Base-by-base conservation (phyloP, 1,140 invertebrate species). In the Rhopalosiphum maidis region DNA sequence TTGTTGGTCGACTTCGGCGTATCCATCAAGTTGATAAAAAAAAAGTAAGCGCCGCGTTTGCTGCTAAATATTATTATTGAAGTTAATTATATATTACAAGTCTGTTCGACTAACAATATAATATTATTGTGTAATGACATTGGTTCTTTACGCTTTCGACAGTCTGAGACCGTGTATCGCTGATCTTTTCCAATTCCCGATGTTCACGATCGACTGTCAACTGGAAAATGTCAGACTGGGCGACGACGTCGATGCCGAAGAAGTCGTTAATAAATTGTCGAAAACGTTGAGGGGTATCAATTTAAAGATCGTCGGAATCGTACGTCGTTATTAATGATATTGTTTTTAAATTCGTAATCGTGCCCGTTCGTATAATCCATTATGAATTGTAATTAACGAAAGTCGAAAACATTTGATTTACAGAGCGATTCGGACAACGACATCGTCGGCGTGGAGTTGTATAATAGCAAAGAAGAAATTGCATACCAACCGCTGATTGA, bases 401-500 rank as follows among this genome's bases (percentile, higher is more conserved):
- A 68, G 60, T 68, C 60, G 60, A 68, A 68, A 68, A 41, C 35
- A 22, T 83, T 92, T 54, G 51, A 8, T 93, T 30, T 37, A 25
- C 41, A 93, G 91, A 37, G 22, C 35, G 41, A 93, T 30, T 54
- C 30, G 30, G 23, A 21, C 22, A 23, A 93, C 7, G 48, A 85
- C 23, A 4, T 41, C 2, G 30, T 55, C 30, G 68, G n/a, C 11
- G 77, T 85, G 18, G 91, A 93, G 23, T 35, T 93, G 22, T 93
- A 83, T 18, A 83, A 93, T 9, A n/a, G 54, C 6, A 55, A 41
- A 30, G 77, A 37, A 41, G 46, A 83, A 85, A 48, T 93, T 54
- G 91, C 77, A 18, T 93, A 93, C 43, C 91, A 86, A 6, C 5
- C 68, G 43, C n/a, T 93, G 46, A 86, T 93, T 21, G 77, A 93